Evolutionary conservation across 2,797 vertebrate genomes (phyloP), one percentile per base, ranked within the genome.

Genomic region (Stomatorhinus walkeri): DNA sequence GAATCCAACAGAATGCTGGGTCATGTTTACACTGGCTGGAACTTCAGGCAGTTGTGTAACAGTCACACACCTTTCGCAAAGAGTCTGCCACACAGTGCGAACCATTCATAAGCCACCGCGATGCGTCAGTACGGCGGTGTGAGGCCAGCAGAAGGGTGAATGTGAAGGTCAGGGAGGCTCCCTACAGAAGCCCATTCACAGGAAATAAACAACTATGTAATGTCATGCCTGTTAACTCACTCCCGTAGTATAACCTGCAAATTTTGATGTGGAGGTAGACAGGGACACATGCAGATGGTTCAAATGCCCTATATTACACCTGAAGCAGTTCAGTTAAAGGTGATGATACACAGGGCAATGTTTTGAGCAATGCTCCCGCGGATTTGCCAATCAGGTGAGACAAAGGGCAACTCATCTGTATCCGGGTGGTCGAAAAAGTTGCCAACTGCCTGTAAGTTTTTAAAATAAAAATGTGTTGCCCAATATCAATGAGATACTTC

Each of bases 21-120:
- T 49, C 48, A 85, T 85, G 83, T 85, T 85, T 85, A 51, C 83
- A 51, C 43, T 85, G 83, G 46, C 83, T 19, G 24, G 24, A 85
- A 12, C 19, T 22, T 24, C 83, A 61, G 5, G 36, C 40, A 16
- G 2, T 68, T 48, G 51, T 36, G 28, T 28, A 88, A 88, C 8
- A 32, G 64, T 76, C 64, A 76, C 43, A 68, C 9, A 9, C 16
- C 36, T 22, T 64, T 40, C 36, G 40, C 72, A 79, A 40, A 43
- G 36, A 79, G 36, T 46, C 28, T 2, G 19, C 36, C 72, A 9
- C 36, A 79, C 72, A 79, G 46, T 85, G 43, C n/a, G 0, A 85
- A 85, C 83, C 48, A 14, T 51, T 85, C 48, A 51, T 85, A 12
- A 51, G 48, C 8, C 48, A 49, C 46, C 3, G 0, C 51, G 48